Conservation (phyloP, 2,888 invertebrate genomes). For the Resseliella maxima region DNA sequence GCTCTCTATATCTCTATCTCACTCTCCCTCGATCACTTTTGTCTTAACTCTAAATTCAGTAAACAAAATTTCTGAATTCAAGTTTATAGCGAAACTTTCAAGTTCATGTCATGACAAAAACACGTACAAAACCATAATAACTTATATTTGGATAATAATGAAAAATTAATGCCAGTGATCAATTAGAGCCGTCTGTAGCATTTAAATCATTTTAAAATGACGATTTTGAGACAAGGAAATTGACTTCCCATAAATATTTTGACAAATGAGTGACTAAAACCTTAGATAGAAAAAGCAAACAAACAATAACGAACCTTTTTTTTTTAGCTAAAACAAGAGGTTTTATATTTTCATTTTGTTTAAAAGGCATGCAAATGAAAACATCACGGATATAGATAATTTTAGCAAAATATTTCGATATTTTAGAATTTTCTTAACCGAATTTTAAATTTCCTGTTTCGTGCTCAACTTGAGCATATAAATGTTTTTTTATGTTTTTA, state of each 20-base stretch:
- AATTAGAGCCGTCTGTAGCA: not conserved
- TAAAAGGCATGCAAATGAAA: not conserved
- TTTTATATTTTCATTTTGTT: not conserved
- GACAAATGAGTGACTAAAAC: not conserved
- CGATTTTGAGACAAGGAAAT: not conserved
- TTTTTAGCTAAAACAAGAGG: not conserved
- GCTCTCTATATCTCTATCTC: too few species aligned
- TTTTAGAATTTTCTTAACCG: not conserved
- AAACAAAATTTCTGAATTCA: not conserved
- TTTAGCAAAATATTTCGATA: not conserved
- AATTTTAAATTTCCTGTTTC: not conserved
- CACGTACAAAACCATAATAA: not conserved
- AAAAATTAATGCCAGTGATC: not conserved
- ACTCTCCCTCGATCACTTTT: too few species aligned
- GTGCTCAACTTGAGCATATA: too few species aligned
- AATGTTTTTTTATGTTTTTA: too few species aligned
- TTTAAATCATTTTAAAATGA: not conserved
- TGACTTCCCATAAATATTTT: not conserved
- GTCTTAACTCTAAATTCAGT: not conserved
- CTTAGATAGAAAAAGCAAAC: not conserved
- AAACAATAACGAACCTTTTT: not conserved
- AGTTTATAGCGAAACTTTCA: conserved; percentile 6
- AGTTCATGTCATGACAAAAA: not conserved
- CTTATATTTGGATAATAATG: not conserved
- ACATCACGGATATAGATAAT: not conserved